A percentile compares a stretch with the other conserved stretches of the same genome.
Evolutionary conservation across 2,888 invertebrate species (phyloP).

Genomic region (Cheilosia pagana): DNA sequence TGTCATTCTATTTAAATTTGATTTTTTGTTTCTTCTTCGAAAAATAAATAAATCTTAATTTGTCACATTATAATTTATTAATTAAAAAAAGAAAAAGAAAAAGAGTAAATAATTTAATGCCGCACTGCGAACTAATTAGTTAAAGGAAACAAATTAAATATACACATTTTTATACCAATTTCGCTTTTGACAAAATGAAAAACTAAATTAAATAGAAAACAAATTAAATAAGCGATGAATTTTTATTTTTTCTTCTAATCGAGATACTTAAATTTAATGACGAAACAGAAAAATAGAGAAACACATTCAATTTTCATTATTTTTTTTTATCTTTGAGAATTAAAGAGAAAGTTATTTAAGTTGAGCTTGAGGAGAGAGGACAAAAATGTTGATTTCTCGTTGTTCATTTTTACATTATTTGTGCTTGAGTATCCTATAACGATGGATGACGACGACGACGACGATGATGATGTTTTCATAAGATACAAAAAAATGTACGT

Average conservation of each 20-base stretch:
- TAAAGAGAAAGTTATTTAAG: conserved; percentile 63
- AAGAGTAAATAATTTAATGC: conserved; percentile 55
- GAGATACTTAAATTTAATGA: conserved; percentile 70
- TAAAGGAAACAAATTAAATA: conserved; percentile 27
- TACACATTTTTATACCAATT: conserved; percentile 24
- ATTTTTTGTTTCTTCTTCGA: not conserved
- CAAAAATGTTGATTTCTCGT: conserved; percentile 32
- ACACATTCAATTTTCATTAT: conserved; percentile 34
- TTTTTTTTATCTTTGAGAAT: conserved; percentile 64
- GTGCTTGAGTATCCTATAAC: conserved; percentile 47
- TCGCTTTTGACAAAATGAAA: conserved; percentile 31
- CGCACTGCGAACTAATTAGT: conserved; percentile 41
- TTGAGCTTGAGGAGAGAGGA: conserved; percentile 56
- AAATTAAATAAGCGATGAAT: conserved; percentile 4
- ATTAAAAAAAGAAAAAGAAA: conserved; percentile 14
- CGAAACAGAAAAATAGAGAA: conserved; percentile 64
- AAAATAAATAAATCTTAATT: conserved; percentile 45
- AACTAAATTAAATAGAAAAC: conserved; percentile 32
- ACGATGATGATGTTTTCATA: conserved; percentile 28
- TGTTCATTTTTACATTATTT: conserved; percentile 38
- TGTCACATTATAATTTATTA: conserved; percentile 26
- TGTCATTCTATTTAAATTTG: conserved; percentile 46
- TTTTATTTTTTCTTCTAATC: conserved; percentile 52
- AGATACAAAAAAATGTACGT: conserved; percentile 30
- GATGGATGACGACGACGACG: conserved; percentile 34